Base-by-base conservation (phyloP, 2,888 invertebrate genomes). In the Hydrotaea diabolus region DNA sequence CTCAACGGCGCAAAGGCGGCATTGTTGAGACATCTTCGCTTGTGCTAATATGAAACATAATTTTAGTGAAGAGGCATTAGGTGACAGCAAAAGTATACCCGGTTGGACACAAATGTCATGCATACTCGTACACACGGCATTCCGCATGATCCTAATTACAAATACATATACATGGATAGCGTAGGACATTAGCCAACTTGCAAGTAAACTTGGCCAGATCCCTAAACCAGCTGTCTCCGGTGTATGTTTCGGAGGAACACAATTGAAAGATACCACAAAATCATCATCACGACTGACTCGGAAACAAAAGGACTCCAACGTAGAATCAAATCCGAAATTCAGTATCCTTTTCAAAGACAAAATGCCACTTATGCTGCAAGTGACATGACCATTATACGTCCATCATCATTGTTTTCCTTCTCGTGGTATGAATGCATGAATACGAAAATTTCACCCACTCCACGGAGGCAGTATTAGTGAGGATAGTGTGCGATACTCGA, bases 381-480 rank as follows among this genome's bases (percentile, higher is more conserved):
- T 85, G 85, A 85, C 85, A 85, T 85, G 79, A 77, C 85, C 78
- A 85, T 81, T 85, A 81, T 85, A 80, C 55, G 66, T 78, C 75
- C 82, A 80, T 82, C 82, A 85, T 74, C 74, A 59, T 74, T 74
- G 57, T 59, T 59, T 43, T 59, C 57, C 15, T 77, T 71, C 36
- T 39, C 64, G 72, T 62, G 62, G 49, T 72, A 39, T 13, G 39
- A 39, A 39, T 39, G 15, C 66, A 78, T 74, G 74, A 77, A 59
- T 77, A 74, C 66, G 13, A 15, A 23, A 69, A 46, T 49, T 57
- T 11, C 13, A 49, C 36, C 17, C 17, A 49, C 23, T 81, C 59
- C 53, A 31, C 26, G 39, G 53, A 55, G 80, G 62, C 31, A 46
- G 55, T 31, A 17, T 5, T 62, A 31, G 31, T 31, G 64, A 64